Percentiles rank a stretch among this genome's conserved stretches.
phyloP scores from a whole-genome alignment of 2,888 invertebrate species.

The Chorisops tibialis region DNA sequence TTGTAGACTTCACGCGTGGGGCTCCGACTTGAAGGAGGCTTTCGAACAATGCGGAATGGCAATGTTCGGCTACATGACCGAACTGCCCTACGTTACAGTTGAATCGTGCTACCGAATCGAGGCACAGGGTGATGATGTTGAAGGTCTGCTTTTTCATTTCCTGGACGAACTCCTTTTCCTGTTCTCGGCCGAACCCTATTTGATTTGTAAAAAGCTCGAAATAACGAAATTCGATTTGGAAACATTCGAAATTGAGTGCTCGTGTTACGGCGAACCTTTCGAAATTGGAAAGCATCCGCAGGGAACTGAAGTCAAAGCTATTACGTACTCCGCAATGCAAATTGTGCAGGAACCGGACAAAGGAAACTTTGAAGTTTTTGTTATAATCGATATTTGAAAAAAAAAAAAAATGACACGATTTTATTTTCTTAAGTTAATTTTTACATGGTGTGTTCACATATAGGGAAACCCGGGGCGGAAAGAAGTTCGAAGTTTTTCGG shows the following conservation, averaged over 20 bases:
- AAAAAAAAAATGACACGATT: too few species aligned
- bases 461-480: too few species aligned
- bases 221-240: slow-evolving; percentile 83
- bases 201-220: slow-evolving; percentile 82
- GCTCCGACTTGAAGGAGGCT: slow-evolving; percentile 77
- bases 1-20: slow-evolving; percentile 86
- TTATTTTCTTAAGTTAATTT: too few species aligned
- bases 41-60: slow-evolving; percentile 94
- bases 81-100: slow-evolving; percentile 78
- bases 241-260: slow-evolving; percentile 75
- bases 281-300: slow-evolving; percentile 90
- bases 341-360: slow-evolving; percentile 69
- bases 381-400: slow-evolving; percentile 90
- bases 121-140: slow-evolving; percentile 84
- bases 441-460: not conserved
- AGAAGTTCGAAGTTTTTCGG: too few species aligned
- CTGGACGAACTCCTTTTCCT: slow-evolving; percentile 90
- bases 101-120: slow-evolving; percentile 74
- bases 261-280: slow-evolving; percentile 92
- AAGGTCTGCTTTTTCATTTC: slow-evolving; percentile 85
- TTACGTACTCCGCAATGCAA: slow-evolving; percentile 99
- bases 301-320: slow-evolving; percentile 97
- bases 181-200: slow-evolving; percentile 87
- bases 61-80: slow-evolving; percentile 99
- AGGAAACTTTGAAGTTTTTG: slow-evolving; percentile 83